Evolutionary conservation across 2,888 invertebrate genomes (phyloP).

Genomic region (Dyspetes luteomarginatus): DNA sequence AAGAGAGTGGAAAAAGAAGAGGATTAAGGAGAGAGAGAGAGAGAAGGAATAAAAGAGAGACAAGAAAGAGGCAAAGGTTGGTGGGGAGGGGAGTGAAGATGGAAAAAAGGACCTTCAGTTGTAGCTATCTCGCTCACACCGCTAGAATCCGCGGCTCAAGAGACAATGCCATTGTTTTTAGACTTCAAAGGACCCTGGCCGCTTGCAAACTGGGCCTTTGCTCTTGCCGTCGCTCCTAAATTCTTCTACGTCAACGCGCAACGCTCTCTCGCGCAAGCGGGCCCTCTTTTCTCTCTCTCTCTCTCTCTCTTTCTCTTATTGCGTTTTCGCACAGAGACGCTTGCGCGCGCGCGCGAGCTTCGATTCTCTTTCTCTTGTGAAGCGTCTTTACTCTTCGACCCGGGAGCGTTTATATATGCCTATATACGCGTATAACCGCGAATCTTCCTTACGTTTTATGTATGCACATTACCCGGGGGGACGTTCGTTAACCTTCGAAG

Average conservation of each 20-base stretch:
- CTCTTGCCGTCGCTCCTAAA: conserved; percentile 83
- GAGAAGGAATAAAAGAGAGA: conserved; percentile 36
- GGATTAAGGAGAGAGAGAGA: conserved; percentile 39
- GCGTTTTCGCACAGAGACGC: conserved; percentile 20
- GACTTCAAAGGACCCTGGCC: conserved; percentile 82
- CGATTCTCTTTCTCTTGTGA: conserved; percentile 4
- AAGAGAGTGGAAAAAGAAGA: conserved; percentile 20
- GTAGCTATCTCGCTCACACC: conserved; percentile 79
- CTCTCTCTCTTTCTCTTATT: conserved; percentile 24
- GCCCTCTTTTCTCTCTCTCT: conserved; percentile 15
- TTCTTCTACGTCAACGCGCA: conserved; percentile 82
- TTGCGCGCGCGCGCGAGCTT: conserved; percentile 13
- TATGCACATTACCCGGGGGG: conserved; percentile 76
- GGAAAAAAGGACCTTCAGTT: conserved; percentile 70
- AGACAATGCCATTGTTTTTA: conserved; percentile 84
- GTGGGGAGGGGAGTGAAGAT: conserved; percentile 61
- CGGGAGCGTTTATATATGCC: conserved; percentile 32
- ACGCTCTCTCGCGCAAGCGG: conserved; percentile 66
- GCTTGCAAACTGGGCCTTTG: conserved; percentile 82
- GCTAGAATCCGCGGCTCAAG: conserved; percentile 73
- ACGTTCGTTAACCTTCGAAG: conserved; percentile 79
- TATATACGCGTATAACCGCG: conserved; percentile 51
- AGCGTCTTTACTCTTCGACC: conserved; percentile 30
- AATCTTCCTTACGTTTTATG: conserved; percentile 72
- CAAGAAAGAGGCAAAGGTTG: conserved; percentile 54